phyloP scores from a whole-genome alignment of 2,113 vertebrate genomes.

The Petrocephalus microphthalmus region DNA sequence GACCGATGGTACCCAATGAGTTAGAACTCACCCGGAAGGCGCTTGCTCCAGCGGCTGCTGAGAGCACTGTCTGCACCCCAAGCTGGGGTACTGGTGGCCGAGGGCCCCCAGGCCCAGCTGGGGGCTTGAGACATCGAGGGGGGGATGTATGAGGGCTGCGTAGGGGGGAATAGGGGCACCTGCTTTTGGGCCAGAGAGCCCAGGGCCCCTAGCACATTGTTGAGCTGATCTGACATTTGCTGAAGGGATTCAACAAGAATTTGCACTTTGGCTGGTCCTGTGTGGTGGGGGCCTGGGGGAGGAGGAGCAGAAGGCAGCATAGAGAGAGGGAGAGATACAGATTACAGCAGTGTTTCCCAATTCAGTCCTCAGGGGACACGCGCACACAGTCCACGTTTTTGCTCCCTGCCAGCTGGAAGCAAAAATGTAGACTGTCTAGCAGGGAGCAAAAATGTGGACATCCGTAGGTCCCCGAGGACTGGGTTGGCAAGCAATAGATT shows the following conservation, averaged over 20 bases:
- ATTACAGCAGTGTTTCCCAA: neutral
- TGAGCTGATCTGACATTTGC: conserved; percentile 73
- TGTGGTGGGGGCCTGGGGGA: conserved; percentile 10
- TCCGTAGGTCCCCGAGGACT: too few species aligned
- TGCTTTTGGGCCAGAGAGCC: conserved; percentile 53
- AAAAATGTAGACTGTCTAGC: too few species aligned
- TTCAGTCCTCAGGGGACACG: too few species aligned
- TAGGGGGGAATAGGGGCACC: conserved; percentile 29
- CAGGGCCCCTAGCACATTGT: conserved; percentile 62
- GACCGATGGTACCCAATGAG: neutral
- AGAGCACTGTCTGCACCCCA: conserved; percentile 56
- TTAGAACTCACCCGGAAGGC: conserved; percentile 68
- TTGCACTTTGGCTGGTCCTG: conserved; percentile 64
- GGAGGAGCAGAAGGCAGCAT: neutral
- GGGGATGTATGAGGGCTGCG: neutral
- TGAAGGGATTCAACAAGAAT: conserved; percentile 69
- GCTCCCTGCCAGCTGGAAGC: too few species aligned
- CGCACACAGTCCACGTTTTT: too few species aligned
- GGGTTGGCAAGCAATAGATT: too few species aligned
- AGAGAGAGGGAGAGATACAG: neutral
- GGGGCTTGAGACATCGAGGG: conserved; percentile 32
- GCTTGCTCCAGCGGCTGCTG: conserved; percentile 68
- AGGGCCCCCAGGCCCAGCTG: conserved; percentile 52
- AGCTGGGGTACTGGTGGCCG: conserved; percentile 9
- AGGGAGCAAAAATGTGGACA: too few species aligned